Conservation (phyloP, 2,888 invertebrate genomes). For the Drosophila maculinotata region DNA sequence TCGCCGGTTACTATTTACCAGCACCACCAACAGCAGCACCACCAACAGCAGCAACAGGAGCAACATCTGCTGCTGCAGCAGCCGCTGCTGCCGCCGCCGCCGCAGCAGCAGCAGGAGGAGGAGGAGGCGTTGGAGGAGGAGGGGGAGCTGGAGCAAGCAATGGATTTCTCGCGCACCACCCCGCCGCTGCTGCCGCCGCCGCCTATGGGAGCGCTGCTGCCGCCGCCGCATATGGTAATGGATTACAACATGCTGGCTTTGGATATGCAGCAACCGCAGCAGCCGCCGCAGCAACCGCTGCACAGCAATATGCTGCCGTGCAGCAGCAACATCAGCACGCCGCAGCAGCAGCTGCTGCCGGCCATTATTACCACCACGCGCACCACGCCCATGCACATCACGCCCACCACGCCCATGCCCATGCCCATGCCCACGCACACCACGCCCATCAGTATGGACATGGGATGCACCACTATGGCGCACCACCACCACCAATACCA, state of each 20-base stretch:
- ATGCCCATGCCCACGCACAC: slow-evolving; percentile 47
- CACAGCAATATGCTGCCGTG: slow-evolving; percentile 77
- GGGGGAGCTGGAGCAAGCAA: slow-evolving; percentile 65
- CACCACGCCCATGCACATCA: slow-evolving; percentile 54
- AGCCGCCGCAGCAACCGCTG: slow-evolving; percentile 71
- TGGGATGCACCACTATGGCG: slow-evolving; percentile 82
- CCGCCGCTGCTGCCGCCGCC: slow-evolving; percentile 79
- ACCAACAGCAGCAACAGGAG: slow-evolving; percentile 53
- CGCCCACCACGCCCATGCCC: slow-evolving; percentile 74
- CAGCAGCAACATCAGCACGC: slow-evolving; percentile 71
- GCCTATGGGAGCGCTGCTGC: slow-evolving; percentile 81
- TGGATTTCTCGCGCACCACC: slow-evolving; percentile 82
- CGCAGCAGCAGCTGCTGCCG: slow-evolving; percentile 71
- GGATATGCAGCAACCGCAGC: slow-evolving; percentile 83
- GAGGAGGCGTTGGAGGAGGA: slow-evolving; percentile 71
- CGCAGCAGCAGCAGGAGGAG: slow-evolving; percentile 70
- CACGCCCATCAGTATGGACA: slow-evolving; percentile 69
- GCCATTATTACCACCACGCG: slow-evolving; percentile 85
- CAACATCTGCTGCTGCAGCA: slow-evolving; percentile 23
- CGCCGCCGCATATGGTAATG: slow-evolving; percentile 80
- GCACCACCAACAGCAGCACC: slow-evolving; percentile 36
- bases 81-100: slow-evolving; percentile 40
- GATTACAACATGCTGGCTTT: slow-evolving; percentile 85
- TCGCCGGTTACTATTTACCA: slow-evolving; percentile 61
- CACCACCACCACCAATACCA: slow-evolving; percentile 61